Conservation (phyloP, 2,797 vertebrate species). For the Poecilia gillii region DNA sequence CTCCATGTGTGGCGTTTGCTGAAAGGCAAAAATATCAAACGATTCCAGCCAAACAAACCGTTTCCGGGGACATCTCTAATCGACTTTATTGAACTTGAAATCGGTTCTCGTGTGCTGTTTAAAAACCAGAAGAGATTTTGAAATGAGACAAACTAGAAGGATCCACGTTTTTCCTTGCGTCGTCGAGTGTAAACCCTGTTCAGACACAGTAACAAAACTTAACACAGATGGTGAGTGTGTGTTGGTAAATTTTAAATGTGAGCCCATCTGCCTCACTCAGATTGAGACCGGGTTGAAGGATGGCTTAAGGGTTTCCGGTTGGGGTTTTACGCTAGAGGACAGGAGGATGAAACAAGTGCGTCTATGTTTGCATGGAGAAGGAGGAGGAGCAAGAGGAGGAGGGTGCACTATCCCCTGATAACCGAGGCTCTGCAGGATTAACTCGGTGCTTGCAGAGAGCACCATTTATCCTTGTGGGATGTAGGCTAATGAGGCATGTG, state of each 20-base stretch:
- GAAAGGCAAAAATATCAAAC: not conserved
- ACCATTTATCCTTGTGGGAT: slow-evolving; percentile 71
- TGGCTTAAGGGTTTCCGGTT: slow-evolving; percentile 52
- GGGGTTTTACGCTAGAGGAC: slow-evolving; percentile 18
- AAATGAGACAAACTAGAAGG: not conserved
- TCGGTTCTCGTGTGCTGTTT: not conserved
- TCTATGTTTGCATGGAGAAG: not conserved
- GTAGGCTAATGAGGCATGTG: slow-evolving; percentile 64
- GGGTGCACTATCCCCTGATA: slow-evolving; percentile 21
- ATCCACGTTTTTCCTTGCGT: slow-evolving; percentile 4
- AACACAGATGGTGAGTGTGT: slow-evolving; percentile 56
- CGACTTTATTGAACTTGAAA: not conserved
- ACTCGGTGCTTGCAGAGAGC: slow-evolving; percentile 40
- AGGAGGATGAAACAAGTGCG: slow-evolving; percentile 2
- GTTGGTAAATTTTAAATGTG: slow-evolving; percentile 69
- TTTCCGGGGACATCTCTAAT: no score
- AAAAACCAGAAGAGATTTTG: not conserved
- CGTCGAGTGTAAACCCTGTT: slow-evolving; percentile 17
- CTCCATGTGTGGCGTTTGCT: not conserved
- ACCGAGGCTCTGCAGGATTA: slow-evolving; percentile 63
- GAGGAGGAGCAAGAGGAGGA: not conserved
- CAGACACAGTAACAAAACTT: slow-evolving; percentile 22
- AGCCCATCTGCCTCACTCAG: slow-evolving; percentile 65
- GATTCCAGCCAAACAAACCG: not conserved
- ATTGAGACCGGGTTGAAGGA: slow-evolving; percentile 56